Conservation (phyloP, 2,797 vertebrate species). For the Echeneis naucrates region DNA sequence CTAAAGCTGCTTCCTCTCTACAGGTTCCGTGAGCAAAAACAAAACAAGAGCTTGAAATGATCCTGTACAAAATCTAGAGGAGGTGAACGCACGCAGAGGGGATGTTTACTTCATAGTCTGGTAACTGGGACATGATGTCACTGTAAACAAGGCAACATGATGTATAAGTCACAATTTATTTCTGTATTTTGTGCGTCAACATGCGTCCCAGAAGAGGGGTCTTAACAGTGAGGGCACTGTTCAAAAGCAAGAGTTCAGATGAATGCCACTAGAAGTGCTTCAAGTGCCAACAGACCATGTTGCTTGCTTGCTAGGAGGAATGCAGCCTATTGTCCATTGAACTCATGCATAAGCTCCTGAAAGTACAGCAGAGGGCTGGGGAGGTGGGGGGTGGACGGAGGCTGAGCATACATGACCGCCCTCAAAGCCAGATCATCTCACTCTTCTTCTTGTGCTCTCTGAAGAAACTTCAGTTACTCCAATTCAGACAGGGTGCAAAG, state of each 20-base stretch:
- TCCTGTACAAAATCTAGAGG: constrained; percentile 34
- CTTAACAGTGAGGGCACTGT: constrained; percentile 76
- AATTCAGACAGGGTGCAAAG: constrained; percentile 65
- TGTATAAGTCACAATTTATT: constrained; percentile 59
- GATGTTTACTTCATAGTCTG: constrained; percentile 70
- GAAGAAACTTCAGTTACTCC: constrained; percentile 53
- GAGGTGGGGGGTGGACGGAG: constrained; percentile 40
- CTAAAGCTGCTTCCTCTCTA: not conserved
- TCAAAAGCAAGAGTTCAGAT: constrained; percentile 62
- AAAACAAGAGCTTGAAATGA: constrained; percentile 41
- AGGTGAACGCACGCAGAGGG: constrained; percentile 50
- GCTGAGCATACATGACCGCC: constrained; percentile 40
- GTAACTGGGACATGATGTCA: constrained; percentile 51
- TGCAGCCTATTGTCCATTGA: constrained; percentile 71
- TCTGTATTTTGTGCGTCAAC: constrained; percentile 67
- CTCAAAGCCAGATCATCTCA: constrained; percentile 40
- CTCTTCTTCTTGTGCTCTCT: constrained; percentile 44
- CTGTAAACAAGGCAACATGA: constrained; percentile 52
- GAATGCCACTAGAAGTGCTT: constrained; percentile 69
- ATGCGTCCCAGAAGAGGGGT: constrained; percentile 56
- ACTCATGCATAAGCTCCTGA: constrained; percentile 48
- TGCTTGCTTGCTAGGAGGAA: constrained; percentile 68
- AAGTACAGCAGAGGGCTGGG: constrained; percentile 41
- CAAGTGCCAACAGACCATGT: constrained; percentile 75
- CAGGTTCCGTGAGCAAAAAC: constrained; percentile 23